Base-by-base conservation (phyloP, 53 echinoderm and acorn worm genomes). In the Mesocentrotus franciscanus region DNA sequence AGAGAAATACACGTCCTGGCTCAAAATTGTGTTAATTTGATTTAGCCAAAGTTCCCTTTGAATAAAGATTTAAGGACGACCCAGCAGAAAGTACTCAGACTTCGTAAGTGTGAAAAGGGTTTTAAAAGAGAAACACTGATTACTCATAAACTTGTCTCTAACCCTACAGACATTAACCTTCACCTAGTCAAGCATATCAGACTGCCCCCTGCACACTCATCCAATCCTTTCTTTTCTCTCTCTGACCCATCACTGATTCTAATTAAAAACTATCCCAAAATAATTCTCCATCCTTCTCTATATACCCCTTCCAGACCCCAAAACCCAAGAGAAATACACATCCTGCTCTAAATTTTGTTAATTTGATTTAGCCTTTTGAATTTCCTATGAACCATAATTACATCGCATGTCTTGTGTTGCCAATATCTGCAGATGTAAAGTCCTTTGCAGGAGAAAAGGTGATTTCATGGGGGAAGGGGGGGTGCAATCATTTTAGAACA, bases 191-290 rank as follows among this genome's bases (percentile, higher is more conserved):
- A 42, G 39, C 81, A 81, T 42, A 81, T 81, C 81, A 42, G 20
- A 76, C 76, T 76, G 76, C 76, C 76, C 61, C 75, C 33, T 13
- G 13, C 9, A 81, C 39, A 81, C 81, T 22, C 81, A 81, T 81
- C 36, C 6, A 81, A 33, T 42, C 33, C 42, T 81, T 42, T 81
- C 81, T 39, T 81, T 42, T 81, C 42, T 39, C 7, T 18, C 36
- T 42, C 36, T 81, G 39, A 81, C 29, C 36, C 36, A 81, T 81
- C 42, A 20, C 81, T 13, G 42, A 81, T 81, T 81, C 81, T 81
- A 81, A 81, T 81, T 81, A 81, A 81, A 81, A 81, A 81, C 42
- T 16, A 18, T 42, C 81, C 81, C 8, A 42, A 81, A 81, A 81
- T 81, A 36, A 42, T 39, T 42, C 42, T 17, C 18, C 42, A 81